phyloP scores from a whole-genome alignment of 2,888 invertebrate species.

The Folsomia candida region DNA sequence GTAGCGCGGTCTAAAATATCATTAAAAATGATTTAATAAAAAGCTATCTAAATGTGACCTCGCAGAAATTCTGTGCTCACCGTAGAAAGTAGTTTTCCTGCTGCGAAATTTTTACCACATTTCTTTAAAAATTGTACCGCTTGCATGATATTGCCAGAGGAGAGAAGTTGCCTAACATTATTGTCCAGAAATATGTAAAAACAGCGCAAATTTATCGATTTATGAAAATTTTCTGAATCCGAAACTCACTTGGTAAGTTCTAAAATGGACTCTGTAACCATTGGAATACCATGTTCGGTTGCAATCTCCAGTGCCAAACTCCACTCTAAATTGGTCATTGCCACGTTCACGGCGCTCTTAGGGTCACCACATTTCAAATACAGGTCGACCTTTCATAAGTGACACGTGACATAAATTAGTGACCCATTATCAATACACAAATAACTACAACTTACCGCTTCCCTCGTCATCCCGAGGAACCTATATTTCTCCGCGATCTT shows the following conservation, averaged over 20 bases:
- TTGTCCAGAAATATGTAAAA: not conserved
- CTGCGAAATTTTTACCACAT: conserved; percentile 30
- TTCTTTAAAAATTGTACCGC: conserved; percentile 27
- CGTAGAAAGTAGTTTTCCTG: conserved; percentile 28
- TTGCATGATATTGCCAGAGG: conserved; percentile 6
- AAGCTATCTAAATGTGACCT: too few relatives aligned
- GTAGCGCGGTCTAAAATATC: not conserved
- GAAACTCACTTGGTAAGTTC: conserved; percentile 18
- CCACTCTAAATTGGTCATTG: conserved; percentile 27
- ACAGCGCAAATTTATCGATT: not conserved
- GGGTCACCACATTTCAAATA: conserved; percentile 15
- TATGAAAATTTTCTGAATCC: not conserved
- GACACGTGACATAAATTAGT: not conserved
- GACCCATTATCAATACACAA: not conserved
- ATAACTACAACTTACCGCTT: conserved; percentile 16
- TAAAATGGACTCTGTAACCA: conserved; percentile 21
- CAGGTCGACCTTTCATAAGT: conserved; percentile 10
- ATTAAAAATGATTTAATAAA: not conserved
- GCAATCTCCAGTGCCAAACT: conserved; percentile 29
- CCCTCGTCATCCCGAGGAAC: conserved; percentile 16
- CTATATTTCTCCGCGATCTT: conserved; percentile 17
- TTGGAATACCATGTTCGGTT: conserved; percentile 7
- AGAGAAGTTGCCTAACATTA: conserved; percentile 14
- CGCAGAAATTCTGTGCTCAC: conserved; percentile 3
- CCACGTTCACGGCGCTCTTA: conserved; percentile 17